Evolutionary conservation across 2,797 vertebrate species (phyloP).

Genomic region (Myotis vivesi): DNA sequence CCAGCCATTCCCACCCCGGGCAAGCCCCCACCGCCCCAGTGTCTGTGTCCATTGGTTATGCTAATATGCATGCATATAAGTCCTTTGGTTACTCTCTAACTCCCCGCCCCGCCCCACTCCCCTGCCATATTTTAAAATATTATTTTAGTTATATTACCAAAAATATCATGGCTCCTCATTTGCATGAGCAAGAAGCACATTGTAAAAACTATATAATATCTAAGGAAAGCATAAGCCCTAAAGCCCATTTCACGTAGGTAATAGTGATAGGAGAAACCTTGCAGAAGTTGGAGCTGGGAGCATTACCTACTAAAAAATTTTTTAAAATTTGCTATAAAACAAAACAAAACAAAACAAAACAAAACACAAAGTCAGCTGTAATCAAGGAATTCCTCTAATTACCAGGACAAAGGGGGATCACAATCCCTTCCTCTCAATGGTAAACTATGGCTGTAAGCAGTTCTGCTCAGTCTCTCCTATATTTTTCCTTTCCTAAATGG

Average conservation of each 20-base stretch:
- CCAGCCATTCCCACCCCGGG: too few relatives aligned
- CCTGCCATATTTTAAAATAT: background rate
- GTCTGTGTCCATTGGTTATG: too few relatives aligned
- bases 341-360: background rate
- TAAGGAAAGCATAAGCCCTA: background rate
- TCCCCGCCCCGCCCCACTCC: too few relatives aligned
- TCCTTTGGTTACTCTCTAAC: too few relatives aligned
- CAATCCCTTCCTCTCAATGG: background rate
- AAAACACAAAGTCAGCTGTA: constrained; percentile 1
- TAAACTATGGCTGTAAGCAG: background rate
- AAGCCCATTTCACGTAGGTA: background rate
- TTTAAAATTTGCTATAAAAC: background rate
- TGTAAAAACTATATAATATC: background rate
- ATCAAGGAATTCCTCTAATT: constrained; percentile 11
- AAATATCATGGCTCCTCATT: background rate
- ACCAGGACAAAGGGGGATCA: background rate
- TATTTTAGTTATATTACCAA: background rate
- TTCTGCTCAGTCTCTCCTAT: background rate
- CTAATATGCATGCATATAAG: too few relatives aligned
- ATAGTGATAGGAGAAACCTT: background rate
- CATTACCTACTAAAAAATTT: background rate
- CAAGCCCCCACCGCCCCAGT: too few relatives aligned
- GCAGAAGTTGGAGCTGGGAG: background rate
- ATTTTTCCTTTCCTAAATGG: background rate
- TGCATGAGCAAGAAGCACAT: background rate